These are phyloP conservation scores for Drosophila neocordata DNA, from an alignment of 1,140 invertebrate species.

Conservation along the genomic window DNA sequence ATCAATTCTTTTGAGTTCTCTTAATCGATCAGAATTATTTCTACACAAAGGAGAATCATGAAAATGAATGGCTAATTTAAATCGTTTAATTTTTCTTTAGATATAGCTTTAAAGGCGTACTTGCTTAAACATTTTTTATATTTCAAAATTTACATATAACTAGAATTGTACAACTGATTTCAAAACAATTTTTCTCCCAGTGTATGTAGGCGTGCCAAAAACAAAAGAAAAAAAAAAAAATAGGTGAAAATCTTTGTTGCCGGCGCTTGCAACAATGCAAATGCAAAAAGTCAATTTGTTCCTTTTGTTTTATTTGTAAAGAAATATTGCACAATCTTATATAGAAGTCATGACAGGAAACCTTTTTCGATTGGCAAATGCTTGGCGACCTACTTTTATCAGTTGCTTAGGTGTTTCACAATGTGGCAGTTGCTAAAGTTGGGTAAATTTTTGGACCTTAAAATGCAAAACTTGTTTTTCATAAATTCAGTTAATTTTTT, in stretches of 20 bases:
- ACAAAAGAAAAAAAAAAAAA: too few species aligned
- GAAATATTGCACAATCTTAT: constrained; percentile 12
- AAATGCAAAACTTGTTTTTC: constrained; percentile 3
- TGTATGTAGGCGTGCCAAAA: constrained; percentile 3
- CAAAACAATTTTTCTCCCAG: not conserved
- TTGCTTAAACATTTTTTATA: too few species aligned
- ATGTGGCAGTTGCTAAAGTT: not conserved
- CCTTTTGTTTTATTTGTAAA: not conserved
- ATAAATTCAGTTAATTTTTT: not conserved
- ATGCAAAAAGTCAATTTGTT: constrained; percentile 14
- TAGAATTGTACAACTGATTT: too few species aligned
- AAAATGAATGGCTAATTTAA: too few species aligned
- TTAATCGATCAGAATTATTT: too few species aligned
- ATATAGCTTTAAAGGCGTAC: too few species aligned
- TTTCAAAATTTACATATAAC: too few species aligned
- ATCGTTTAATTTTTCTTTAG: too few species aligned
- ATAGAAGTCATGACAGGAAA: constrained; percentile 9
- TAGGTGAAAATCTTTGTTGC: constrained; percentile 1
- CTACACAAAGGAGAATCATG: too few species aligned
- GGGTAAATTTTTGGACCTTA: not conserved
- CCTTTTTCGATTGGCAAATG: constrained; percentile 10
- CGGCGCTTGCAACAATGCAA: constrained; percentile 15
- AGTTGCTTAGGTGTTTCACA: not conserved
- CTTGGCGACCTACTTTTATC: constrained; percentile 2
- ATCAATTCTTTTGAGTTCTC: too few species aligned